Evolutionary conservation across 2,888 invertebrate species (phyloP).

Genomic region (Lampropteryx suffumata): DNA sequence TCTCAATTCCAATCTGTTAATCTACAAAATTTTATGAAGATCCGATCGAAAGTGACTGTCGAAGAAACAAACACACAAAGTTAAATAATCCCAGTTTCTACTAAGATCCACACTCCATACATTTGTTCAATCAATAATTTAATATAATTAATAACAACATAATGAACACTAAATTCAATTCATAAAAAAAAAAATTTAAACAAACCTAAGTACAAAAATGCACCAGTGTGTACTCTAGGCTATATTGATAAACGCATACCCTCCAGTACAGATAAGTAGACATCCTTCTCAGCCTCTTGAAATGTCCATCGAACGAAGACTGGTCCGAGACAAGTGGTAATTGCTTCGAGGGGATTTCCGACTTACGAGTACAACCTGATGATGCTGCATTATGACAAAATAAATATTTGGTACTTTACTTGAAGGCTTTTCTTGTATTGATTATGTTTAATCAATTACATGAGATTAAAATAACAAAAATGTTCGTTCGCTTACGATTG

Average conservation of each 20-base stretch:
- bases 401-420: conserved; percentile 13
- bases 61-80: no score
- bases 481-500: no score
- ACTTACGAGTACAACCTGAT: conserved; percentile 28
- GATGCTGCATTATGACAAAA: conserved; percentile 24
- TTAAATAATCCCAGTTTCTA: no score
- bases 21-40: no score
- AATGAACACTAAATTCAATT: no score
- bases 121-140: no score
- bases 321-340: conserved; percentile 53
- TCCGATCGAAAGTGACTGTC: no score
- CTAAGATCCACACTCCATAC: no score
- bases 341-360: conserved; percentile 53
- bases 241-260: conserved; percentile 52
- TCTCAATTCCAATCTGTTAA: no score
- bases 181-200: not conserved
- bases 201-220: not conserved
- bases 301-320: conserved; percentile 48
- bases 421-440: not conserved
- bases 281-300: conserved; percentile 50
- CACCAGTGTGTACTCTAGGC: conserved; percentile 33
- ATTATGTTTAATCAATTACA: not conserved
- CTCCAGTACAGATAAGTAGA: conserved; percentile 52
- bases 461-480: no score
- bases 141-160: no score